These are phyloP conservation scores for Theocolax elegans DNA, from an alignment of 1,140 invertebrate genomes.

Conservation along the genomic window DNA sequence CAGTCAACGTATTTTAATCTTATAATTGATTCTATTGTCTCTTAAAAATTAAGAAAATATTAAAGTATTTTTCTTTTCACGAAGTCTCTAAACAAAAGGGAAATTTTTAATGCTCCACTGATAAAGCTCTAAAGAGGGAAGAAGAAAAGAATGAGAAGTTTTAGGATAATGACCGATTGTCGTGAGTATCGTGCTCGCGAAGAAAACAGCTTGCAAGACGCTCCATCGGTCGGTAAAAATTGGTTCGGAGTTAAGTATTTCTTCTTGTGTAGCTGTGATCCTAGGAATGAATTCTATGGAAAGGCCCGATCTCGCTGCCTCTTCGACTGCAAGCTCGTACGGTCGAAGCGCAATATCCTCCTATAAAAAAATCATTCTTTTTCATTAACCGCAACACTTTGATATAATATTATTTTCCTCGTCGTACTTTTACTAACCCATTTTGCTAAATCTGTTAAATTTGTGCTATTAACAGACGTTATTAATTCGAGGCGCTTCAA, in stretches of 20 bases:
- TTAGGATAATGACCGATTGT: conserved; percentile 83
- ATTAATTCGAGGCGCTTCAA: conserved; percentile 68
- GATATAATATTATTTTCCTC: too few species aligned
- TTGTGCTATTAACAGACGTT: conserved; percentile 71
- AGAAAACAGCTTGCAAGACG: conserved; percentile 83
- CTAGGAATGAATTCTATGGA: conserved; percentile 63
- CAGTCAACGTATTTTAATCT: too few species aligned
- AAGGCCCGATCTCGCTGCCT: conserved; percentile 73
- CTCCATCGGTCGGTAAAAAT: conserved; percentile 76
- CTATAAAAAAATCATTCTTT: conserved; percentile 37
- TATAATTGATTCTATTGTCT: too few species aligned
- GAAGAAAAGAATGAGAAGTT: too few species aligned
- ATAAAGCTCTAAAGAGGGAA: too few species aligned
- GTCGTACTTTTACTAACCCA: conserved; percentile 69
- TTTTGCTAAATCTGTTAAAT: conserved; percentile 68
- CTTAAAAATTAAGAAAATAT: too few species aligned
- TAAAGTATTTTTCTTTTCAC: too few species aligned
- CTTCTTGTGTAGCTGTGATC: conserved; percentile 57
- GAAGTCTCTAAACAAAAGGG: too few species aligned
- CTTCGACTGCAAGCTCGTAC: conserved; percentile 68
- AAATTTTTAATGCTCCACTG: too few species aligned
- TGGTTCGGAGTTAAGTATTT: conserved; percentile 54
- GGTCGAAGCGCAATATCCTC: conserved; percentile 48
- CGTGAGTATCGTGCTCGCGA: conserved; percentile 85
- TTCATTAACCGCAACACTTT: not conserved